Evolutionary conservation across 1,140 invertebrate genomes (phyloP).

Genomic region (Solen grandis): DNA sequence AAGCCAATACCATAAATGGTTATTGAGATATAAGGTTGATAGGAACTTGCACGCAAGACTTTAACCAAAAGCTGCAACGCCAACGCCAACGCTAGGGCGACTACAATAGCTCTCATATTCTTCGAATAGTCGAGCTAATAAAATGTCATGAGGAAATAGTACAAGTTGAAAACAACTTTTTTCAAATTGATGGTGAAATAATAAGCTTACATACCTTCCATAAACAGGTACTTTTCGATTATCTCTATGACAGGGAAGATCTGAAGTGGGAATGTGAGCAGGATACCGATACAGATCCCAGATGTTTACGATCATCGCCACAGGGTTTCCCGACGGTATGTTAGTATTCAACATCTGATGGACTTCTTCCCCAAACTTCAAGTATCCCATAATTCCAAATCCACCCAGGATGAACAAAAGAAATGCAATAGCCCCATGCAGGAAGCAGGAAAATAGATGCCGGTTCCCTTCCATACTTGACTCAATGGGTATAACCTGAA

Average conservation of each 20-base stretch:
- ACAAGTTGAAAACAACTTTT: too few relatives aligned
- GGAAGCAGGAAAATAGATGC: slow-evolving; percentile 73
- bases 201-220: slow-evolving; percentile 70
- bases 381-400: slow-evolving; percentile 78
- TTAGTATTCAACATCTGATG: slow-evolving; percentile 77
- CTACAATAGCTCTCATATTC: too few relatives aligned
- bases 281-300: slow-evolving; percentile 73
- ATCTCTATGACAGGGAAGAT: slow-evolving; percentile 78
- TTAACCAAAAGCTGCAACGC: too few relatives aligned
- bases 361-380: slow-evolving; percentile 71
- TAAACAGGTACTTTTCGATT: slow-evolving; percentile 72
- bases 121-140: too few relatives aligned
- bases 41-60: too few relatives aligned
- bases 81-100: too few relatives aligned
- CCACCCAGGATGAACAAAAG: slow-evolving; percentile 62
- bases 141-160: too few relatives aligned
- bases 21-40: too few relatives aligned
- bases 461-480: slow-evolving; percentile 79
- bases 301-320: slow-evolving; percentile 71
- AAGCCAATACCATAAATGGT: too few relatives aligned
- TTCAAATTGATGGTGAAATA: too few relatives aligned
- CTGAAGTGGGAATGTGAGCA: slow-evolving; percentile 78
- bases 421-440: slow-evolving; percentile 71
- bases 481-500: slow-evolving; percentile 78
- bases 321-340: slow-evolving; percentile 59